phyloP scores from a whole-genome alignment of 1,140 invertebrate genomes.

The Lepidurus couesii region DNA sequence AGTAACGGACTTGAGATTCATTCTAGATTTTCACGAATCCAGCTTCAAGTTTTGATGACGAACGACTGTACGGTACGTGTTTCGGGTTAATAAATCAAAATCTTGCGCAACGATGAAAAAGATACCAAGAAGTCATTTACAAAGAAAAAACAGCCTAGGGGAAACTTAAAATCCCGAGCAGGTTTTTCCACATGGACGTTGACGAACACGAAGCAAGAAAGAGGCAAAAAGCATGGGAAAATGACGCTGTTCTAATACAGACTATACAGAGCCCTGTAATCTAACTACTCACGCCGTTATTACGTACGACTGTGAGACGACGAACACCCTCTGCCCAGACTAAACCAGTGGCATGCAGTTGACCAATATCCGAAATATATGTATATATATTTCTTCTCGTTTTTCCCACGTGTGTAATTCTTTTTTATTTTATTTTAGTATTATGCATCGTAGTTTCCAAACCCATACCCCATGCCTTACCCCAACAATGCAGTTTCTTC shows the following conservation, averaged over 20 bases:
- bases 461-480: slow-evolving; percentile 48
- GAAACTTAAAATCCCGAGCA: not conserved
- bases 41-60: too few relatives aligned
- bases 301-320: not conserved
- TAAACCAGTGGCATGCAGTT: slow-evolving; percentile 2
- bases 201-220: slow-evolving; percentile 2
- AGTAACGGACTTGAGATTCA: too few relatives aligned
- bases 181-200: not conserved
- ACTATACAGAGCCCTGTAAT: not conserved
- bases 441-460: not conserved
- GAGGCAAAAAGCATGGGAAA: not conserved
- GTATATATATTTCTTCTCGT: too few relatives aligned
- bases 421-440: not conserved
- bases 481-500: slow-evolving; percentile 64
- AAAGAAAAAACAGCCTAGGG: not conserved
- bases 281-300: not conserved
- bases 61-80: too few relatives aligned
- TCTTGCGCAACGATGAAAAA: too few relatives aligned
- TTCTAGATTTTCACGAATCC: too few relatives aligned
- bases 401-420: not conserved
- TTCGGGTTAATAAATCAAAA: too few relatives aligned
- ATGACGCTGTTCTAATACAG: not conserved
- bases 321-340: not conserved
- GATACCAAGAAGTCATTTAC: not conserved
- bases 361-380: not conserved